Conservation (phyloP, 2,797 vertebrate species). For the Phyllotis vaccarum region DNA sequence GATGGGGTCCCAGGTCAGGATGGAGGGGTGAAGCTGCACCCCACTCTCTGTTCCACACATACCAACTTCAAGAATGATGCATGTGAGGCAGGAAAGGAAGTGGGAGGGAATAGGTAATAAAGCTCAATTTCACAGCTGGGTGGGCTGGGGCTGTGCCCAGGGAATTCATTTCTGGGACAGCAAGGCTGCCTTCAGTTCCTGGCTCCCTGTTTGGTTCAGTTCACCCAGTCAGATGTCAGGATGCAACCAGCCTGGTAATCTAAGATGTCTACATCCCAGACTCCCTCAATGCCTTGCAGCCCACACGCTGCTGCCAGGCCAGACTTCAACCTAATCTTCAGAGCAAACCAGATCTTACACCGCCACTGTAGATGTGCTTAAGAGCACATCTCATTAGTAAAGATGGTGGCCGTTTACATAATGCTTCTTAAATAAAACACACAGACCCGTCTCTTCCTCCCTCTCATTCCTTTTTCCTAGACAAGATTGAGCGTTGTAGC, state of each 20-base stretch:
- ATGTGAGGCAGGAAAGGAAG: constrained; percentile 1
- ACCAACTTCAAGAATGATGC: constrained; percentile 1
- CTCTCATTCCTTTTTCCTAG: background rate
- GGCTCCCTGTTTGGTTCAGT: constrained; percentile 25
- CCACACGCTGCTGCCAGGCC: background rate
- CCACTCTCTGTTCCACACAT: background rate
- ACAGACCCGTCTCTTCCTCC: background rate
- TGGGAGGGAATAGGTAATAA: constrained; percentile 32
- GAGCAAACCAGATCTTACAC: background rate
- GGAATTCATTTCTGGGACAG: constrained; percentile 69
- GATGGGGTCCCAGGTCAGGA: background rate
- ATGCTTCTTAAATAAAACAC: background rate
- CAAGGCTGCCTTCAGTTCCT: constrained; percentile 6
- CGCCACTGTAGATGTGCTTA: background rate
- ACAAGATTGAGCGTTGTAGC: background rate
- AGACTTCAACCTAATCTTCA: accelerated
- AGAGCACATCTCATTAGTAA: background rate
- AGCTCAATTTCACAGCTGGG: constrained; percentile 76
- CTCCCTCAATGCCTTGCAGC: accelerated
- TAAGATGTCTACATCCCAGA: background rate
- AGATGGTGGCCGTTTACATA: background rate
- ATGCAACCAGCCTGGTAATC: background rate
- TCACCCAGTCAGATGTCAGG: constrained; percentile 24
- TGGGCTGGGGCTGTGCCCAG: constrained; percentile 32
- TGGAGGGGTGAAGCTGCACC: background rate